Base-by-base conservation (phyloP, 2,888 invertebrate genomes). In the Lasioglossum figueresi region DNA sequence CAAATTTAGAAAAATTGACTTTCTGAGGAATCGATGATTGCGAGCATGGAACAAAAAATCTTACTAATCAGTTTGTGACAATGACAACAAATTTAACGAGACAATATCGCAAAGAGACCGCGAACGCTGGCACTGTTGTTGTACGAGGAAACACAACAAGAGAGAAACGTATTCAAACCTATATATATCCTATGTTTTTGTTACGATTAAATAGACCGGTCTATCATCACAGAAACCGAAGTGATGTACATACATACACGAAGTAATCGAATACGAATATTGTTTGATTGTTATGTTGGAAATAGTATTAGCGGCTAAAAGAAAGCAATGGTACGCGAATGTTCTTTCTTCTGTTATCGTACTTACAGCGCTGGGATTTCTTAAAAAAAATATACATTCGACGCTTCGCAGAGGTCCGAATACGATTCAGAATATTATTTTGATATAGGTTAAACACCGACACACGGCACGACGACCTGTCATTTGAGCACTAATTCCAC, bases 401-500 rank as follows among this genome's bases (percentile, higher is more conserved):
- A 70, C 16, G 40, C 31, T 68, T 40, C 40, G n/a, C 56, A 73
- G 10, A 73, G 56, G 31, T 73, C 72, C 4, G 71, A 72, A 52
- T 43, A 34, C 56, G 48, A 43, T 43, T 43, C 40, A 31, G 19
- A 48, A 48, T 84, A 48, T 63, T 74, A 37, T 40, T 70, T 82
- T n/a, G 72, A 52, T 72, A 77, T 76, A 82, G 73, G 74, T 85
- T 80, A 66, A 79, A 78, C 34, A 70, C 34, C 40, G 73, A 76
- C n/a, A 68, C 45, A 81, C 63, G 23, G 52, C 66, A 27, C 78
- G 45, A 48, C 82, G 52, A 83, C 34, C 79, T 79, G 84, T 87
- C 89, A 89, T 87, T 80, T 63, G 59, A 85, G 27, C 71, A 82
- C 82, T 73, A 76, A 84, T 48, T 59, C 66, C 27, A 78, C 81